Conservation (phyloP, 1,140 invertebrate genomes). For the Tetraneura akinire region DNA sequence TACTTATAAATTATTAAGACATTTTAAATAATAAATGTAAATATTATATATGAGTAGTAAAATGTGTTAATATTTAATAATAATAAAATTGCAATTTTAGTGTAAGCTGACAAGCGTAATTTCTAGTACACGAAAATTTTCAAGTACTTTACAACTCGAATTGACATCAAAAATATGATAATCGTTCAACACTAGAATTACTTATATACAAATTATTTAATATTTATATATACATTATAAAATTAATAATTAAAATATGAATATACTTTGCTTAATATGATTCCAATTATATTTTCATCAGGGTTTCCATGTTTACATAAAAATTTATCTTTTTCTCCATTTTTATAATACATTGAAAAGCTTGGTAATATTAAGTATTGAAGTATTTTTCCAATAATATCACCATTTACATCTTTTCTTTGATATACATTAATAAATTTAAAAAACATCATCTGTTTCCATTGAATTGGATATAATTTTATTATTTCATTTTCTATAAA, state of each 20-base stretch:
- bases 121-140: too few species aligned
- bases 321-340: constrained; percentile 23
- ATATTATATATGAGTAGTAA: too few species aligned
- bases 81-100: too few species aligned
- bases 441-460: constrained; percentile 24
- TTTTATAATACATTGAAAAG: constrained; percentile 33
- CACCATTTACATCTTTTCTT: neutral
- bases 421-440: constrained; percentile 33
- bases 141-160: too few species aligned
- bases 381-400: constrained; percentile 37
- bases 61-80: too few species aligned
- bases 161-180: too few species aligned
- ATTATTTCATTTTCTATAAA: constrained; percentile 34
- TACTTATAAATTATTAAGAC: too few species aligned
- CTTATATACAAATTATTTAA: too few species aligned
- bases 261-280: constrained; percentile 28
- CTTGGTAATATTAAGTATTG: constrained; percentile 37
- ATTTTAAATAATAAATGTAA: too few species aligned
- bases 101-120: too few species aligned
- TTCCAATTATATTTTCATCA: constrained; percentile 31
- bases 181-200: too few species aligned
- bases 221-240: neutral
- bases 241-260: neutral
- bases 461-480: neutral
- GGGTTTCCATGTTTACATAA: neutral